A percentile compares a stretch with the other conserved stretches of the same genome.
Evolutionary conservation across 2,888 invertebrate species (phyloP).

Genomic region (Eupelmus urozonus): DNA sequence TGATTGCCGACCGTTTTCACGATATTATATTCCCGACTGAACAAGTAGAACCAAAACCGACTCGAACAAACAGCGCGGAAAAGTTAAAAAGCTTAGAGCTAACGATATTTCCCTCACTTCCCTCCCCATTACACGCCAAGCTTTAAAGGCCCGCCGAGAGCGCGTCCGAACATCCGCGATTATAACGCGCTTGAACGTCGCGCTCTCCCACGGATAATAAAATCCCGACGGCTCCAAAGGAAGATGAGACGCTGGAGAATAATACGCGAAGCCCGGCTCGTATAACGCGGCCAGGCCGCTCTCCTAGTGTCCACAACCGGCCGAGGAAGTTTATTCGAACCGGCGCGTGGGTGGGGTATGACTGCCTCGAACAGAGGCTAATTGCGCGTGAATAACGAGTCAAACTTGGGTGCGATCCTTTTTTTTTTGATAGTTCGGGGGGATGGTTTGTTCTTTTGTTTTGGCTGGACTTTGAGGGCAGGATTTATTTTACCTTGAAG

Average conservation of each 20-base stretch:
- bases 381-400: constrained; percentile 53
- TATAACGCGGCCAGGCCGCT: not conserved
- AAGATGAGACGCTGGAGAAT: constrained; percentile 17
- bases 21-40: no score
- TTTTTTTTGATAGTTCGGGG: not conserved
- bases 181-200: not conserved
- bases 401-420: constrained; percentile 18
- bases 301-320: not conserved
- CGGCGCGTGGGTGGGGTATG: constrained; percentile 16
- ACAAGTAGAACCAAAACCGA: no score
- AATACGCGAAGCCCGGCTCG: not conserved
- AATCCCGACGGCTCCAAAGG: not conserved
- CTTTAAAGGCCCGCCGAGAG: no score
- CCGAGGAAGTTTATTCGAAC: constrained; percentile 36
- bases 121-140: no score
- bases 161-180: no score
- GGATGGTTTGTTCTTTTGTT: not conserved
- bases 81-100: no score
- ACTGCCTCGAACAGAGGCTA: constrained; percentile 45
- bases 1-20: not conserved
- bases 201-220: constrained; percentile 1
- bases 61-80: no score
- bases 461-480: not conserved
- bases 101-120: no score
- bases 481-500: constrained; percentile 82